Percentiles rank a stretch among this genome's conserved stretches.
phyloP scores from a whole-genome alignment of 2,113 vertebrate species.

The Xiphophorus hellerii region DNA sequence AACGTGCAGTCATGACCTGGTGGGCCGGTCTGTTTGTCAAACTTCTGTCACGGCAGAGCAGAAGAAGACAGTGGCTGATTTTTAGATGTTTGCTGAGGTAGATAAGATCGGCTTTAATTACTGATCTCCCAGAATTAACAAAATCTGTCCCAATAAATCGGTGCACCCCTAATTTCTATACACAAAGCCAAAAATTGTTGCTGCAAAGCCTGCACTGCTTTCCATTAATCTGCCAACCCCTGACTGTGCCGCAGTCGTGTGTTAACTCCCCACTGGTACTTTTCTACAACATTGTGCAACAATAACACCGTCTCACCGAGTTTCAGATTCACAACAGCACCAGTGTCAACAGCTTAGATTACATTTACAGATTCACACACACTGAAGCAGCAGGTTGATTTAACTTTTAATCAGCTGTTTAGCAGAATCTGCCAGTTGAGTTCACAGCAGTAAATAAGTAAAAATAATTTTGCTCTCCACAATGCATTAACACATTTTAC shows the following conservation, averaged over 20 bases:
- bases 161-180: background rate
- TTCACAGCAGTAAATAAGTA: no score
- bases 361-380: background rate
- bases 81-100: no score
- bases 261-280: background rate
- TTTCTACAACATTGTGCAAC: background rate
- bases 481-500: background rate
- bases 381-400: background rate
- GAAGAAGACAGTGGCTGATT: no score
- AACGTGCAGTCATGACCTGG: no score
- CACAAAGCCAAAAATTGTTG: background rate
- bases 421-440: background rate
- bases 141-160: no score
- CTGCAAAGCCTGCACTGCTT: background rate
- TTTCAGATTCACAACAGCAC: background rate
- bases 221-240: background rate
- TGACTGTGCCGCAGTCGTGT: background rate
- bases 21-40: no score
- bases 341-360: background rate
- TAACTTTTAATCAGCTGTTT: background rate
- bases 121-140: no score
- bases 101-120: no score
- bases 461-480: no score
- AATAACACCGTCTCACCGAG: background rate
- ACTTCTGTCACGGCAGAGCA: no score